These are phyloP conservation scores for Dugesia japonica DNA, from an alignment of 2,888 invertebrate genomes.

Conservation along the genomic window DNA sequence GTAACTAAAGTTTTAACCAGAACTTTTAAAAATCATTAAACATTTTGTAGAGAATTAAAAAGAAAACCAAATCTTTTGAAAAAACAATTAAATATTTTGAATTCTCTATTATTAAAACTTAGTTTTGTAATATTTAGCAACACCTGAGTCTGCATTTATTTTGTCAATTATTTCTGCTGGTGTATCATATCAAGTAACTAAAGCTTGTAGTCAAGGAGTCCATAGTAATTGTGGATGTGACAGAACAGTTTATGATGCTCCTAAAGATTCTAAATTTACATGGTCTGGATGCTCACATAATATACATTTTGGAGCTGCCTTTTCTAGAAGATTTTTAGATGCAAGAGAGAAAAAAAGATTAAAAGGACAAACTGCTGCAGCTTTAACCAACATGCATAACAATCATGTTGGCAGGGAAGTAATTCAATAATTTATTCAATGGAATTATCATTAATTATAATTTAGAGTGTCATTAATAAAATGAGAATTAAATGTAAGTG, in stretches of 20 bases:
- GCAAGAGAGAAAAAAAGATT: neutral
- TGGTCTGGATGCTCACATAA: slow-evolving; percentile 98
- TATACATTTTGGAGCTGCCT: slow-evolving; percentile 34
- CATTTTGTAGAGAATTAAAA: too few species aligned
- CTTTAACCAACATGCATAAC: slow-evolving; percentile 83
- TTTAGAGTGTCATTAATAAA: slow-evolving; percentile 23
- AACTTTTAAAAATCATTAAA: too few species aligned
- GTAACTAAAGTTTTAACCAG: too few species aligned
- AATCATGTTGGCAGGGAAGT: slow-evolving; percentile 92
- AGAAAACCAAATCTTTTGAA: too few species aligned
- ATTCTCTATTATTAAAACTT: too few species aligned
- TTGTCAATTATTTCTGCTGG: slow-evolving; percentile 53
- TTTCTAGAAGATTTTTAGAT: slow-evolving; percentile 33
- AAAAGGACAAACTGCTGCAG: slow-evolving; percentile 51
- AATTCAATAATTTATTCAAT: slow-evolving; percentile 41
- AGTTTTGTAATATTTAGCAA: too few species aligned
- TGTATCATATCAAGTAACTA: slow-evolving; percentile 72
- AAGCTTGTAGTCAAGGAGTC: slow-evolving; percentile 77
- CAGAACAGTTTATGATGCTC: slow-evolving; percentile 55
- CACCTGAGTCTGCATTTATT: slow-evolving; percentile 53
- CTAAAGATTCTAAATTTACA: slow-evolving; percentile 22
- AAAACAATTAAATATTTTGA: too few species aligned
- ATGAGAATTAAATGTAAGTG: slow-evolving; percentile 29
- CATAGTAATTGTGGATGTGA: slow-evolving; percentile 74
- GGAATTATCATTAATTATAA: too few species aligned